Percentiles rank a stretch among this genome's conserved stretches.
These are phyloP conservation scores for Spheniscus humboldti DNA, from an alignment of 2,797 vertebrate genomes.

Conservation along the genomic window DNA sequence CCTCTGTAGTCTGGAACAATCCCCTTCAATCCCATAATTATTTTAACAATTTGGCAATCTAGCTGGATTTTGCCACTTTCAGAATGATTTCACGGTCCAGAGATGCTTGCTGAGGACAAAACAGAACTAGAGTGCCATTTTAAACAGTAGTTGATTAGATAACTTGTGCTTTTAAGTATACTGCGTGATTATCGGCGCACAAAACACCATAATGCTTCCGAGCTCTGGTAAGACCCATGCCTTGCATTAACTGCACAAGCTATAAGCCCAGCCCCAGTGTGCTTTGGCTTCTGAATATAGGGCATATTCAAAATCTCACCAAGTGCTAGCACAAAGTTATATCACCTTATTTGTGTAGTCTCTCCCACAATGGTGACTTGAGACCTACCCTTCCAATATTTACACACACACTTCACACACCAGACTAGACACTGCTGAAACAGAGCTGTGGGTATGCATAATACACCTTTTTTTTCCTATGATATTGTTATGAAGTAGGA, in stretches of 20 bases:
- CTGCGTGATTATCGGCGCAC: background rate
- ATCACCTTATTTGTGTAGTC: background rate
- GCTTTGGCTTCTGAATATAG: background rate
- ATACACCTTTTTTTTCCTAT: background rate
- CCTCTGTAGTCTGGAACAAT: background rate
- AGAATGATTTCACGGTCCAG: background rate
- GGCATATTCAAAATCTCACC: background rate
- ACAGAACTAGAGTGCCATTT: background rate
- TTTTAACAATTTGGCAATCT: background rate
- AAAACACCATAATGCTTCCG: background rate
- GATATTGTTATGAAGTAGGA: slow-evolving; percentile 51
- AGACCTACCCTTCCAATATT: slow-evolving; percentile 48
- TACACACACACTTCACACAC: slow-evolving; percentile 24
- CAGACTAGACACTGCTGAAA: slow-evolving; percentile 20
- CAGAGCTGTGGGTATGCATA: slow-evolving; percentile 2
- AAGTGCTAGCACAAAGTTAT: background rate
- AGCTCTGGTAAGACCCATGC: background rate
- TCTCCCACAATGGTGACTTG: background rate
- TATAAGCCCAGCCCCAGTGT: background rate
- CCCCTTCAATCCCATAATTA: background rate
- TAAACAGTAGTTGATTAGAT: background rate
- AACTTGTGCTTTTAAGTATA: background rate
- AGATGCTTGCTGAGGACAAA: background rate
- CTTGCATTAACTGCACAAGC: rapidly evolving
- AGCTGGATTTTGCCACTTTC: background rate